Base-by-base conservation (phyloP, 2,113 vertebrate species). In the Anhinga anhinga region DNA sequence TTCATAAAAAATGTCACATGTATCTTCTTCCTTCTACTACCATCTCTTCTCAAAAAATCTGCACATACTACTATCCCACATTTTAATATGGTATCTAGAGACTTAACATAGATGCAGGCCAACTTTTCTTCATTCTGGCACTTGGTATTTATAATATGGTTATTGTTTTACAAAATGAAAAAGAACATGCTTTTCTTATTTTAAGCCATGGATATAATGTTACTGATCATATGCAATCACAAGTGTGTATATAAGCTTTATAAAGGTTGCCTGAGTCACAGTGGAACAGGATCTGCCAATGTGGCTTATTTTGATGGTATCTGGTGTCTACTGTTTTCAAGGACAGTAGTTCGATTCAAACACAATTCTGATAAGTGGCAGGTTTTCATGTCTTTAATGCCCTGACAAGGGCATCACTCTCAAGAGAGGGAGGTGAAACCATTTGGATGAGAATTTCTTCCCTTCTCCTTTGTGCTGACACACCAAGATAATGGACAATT, bases 341-440 rank as follows among this genome's bases (percentile, higher is more conserved):
- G 98, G 98, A 96, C 98, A 97, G 97, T 88, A 92, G 97, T 98
- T 98, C 97, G 94, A 98, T 98, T 98, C 98, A 98, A 96, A 98
- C 96, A 97, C 97, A 98, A 62, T 98, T 98, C 97, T 98, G 98
- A 97, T 98, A 98, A 98, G 98, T 98, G 97, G 95, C 97, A 98
- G 98, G 96, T 98, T 98, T 98, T 97, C 91, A 52, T 97, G 97
- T 98, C 98, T 98, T 98, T 98, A 97, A 98, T 97, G 97, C 95
- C 97, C 97, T 97, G 98, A 98, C 98, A 98, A 98, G 98, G 98
- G 97, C 98, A 98, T 97, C 97, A 86, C 97, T 98, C 98, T 98
- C 98, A 97, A 89, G 98, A 98, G 98, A 98, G 97, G 88, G 93
- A 96, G 98, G 97, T 98, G 98, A 98, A 97, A 93, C 97, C 95